phyloP scores from a whole-genome alignment of 92 coral and sea anemone species.

The Phenganax marumi region DNA sequence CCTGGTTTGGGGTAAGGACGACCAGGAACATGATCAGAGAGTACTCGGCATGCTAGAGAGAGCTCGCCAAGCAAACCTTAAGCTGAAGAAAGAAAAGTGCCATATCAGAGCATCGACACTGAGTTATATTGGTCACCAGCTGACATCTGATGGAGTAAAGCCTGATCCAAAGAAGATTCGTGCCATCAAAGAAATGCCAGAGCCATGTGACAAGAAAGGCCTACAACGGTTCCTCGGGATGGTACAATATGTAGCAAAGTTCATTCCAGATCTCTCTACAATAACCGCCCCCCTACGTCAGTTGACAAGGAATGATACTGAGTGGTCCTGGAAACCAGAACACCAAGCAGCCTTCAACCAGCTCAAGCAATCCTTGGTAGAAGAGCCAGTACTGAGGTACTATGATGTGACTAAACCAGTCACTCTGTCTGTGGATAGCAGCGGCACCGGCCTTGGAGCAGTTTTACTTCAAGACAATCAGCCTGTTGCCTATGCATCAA shows the following conservation, averaged over 20 bases:
- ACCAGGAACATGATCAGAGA: constrained; percentile 54
- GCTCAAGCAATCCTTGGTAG: too few relatives aligned
- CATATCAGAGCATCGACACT: constrained; percentile 34
- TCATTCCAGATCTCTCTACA: constrained; percentile 53
- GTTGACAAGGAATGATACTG: too few relatives aligned
- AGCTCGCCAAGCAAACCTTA: constrained; percentile 49
- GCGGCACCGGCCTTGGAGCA: too few relatives aligned
- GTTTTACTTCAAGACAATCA: too few relatives aligned
- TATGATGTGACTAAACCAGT: too few relatives aligned
- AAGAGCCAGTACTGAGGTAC: too few relatives aligned
- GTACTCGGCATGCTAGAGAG: constrained; percentile 59
- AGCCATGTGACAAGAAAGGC: constrained; percentile 10
- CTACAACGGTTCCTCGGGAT: constrained; percentile 60
- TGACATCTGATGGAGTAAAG: constrained; percentile 47
- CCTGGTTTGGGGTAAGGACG: constrained; percentile 6
- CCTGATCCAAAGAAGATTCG: constrained; percentile 39
- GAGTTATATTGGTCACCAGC: constrained; percentile 53
- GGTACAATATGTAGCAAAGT: constrained; percentile 58
- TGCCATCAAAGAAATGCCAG: constrained; percentile 55
- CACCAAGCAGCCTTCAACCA: too few relatives aligned
- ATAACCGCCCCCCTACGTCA: background rate
- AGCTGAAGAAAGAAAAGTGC: constrained; percentile 59
- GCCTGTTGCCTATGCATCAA: too few relatives aligned
- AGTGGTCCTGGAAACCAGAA: too few relatives aligned
- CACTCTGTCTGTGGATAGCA: too few relatives aligned